phyloP scores from a whole-genome alignment of 1,140 invertebrate genomes.

The Lanistes nyassanus region DNA sequence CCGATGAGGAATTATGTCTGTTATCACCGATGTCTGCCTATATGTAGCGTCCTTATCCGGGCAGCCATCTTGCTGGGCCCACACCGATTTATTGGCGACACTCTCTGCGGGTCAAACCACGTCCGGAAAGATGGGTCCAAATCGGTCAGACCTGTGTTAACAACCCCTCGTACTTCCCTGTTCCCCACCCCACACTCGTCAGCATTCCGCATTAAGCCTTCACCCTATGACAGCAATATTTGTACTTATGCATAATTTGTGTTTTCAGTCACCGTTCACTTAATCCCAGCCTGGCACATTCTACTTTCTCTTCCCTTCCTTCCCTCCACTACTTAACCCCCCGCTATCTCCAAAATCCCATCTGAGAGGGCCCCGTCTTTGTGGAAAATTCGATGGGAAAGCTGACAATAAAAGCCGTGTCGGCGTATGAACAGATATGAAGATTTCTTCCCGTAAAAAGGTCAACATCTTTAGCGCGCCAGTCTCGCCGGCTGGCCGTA shows the following conservation, averaged over 20 bases:
- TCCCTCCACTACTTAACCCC: constrained; percentile 5
- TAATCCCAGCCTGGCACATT: too few species aligned
- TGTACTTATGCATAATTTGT: too few species aligned
- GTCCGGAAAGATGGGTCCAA: too few species aligned
- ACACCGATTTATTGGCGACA: constrained; percentile 5
- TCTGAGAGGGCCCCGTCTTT: neutral
- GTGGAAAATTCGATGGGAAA: too few species aligned
- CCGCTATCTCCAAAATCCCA: too few species aligned
- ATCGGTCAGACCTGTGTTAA: neutral
- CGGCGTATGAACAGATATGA: constrained; percentile 20
- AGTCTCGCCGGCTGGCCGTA: constrained; percentile 12
- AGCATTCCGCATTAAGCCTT: too few species aligned
- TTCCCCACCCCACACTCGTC: too few species aligned
- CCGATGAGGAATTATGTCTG: constrained; percentile 14
- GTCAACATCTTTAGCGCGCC: constrained; percentile 29
- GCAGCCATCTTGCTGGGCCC: constrained; percentile 2
- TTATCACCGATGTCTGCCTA: neutral
- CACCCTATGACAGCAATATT: too few species aligned
- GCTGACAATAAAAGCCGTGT: constrained; percentile 19
- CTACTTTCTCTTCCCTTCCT: too few species aligned
- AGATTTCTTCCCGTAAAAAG: constrained; percentile 13
- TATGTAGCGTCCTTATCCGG: constrained; percentile 9
- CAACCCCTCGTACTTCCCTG: neutral
- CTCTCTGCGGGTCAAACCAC: neutral
- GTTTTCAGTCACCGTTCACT: too few species aligned